A percentile compares a stretch with the other conserved stretches of the same genome.
phyloP scores from a whole-genome alignment of 2,797 vertebrate genomes.

The Graptemys geographica region DNA sequence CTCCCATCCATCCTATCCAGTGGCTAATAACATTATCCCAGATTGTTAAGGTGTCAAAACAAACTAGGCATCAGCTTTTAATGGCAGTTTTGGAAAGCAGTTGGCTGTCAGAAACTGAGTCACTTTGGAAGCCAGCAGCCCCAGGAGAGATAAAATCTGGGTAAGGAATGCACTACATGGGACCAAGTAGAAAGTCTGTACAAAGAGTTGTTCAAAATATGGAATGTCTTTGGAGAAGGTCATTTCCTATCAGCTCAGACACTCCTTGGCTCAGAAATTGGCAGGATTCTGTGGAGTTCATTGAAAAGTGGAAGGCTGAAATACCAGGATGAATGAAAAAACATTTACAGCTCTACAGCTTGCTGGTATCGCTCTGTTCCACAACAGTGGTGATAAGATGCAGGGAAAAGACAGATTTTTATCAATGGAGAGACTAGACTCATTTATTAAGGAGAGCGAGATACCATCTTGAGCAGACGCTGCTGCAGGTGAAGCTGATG shows the following conservation, averaged over 20 bases:
- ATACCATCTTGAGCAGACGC: slow-evolving; percentile 67
- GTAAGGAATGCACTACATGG: neutral
- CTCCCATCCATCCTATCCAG: neutral
- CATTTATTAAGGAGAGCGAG: slow-evolving; percentile 71
- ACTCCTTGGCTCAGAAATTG: slow-evolving; percentile 30
- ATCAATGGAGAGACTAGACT: slow-evolving; percentile 71
- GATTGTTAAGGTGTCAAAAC: neutral
- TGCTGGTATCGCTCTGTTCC: slow-evolving; percentile 72
- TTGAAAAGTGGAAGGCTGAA: slow-evolving; percentile 58
- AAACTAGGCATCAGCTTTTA: neutral
- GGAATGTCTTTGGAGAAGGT: slow-evolving; percentile 63
- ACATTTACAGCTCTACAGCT: slow-evolving; percentile 52
- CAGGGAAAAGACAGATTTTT: slow-evolving; percentile 70
- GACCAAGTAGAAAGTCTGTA: slow-evolving; percentile 17
- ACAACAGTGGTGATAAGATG: slow-evolving; percentile 67
- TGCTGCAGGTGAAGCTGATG: slow-evolving; percentile 36
- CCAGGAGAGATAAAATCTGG: neutral
- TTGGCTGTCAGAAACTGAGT: neutral
- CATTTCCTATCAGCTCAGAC: slow-evolving; percentile 44
- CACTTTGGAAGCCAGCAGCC: neutral
- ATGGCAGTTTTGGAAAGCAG: neutral
- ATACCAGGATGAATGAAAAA: slow-evolving; percentile 59
- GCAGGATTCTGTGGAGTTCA: slow-evolving; percentile 35
- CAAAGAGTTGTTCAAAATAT: neutral
- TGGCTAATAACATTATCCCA: neutral